Conservation (phyloP, 53 echinoderm and acorn worm genomes). For the Luidia sarsii region DNA sequence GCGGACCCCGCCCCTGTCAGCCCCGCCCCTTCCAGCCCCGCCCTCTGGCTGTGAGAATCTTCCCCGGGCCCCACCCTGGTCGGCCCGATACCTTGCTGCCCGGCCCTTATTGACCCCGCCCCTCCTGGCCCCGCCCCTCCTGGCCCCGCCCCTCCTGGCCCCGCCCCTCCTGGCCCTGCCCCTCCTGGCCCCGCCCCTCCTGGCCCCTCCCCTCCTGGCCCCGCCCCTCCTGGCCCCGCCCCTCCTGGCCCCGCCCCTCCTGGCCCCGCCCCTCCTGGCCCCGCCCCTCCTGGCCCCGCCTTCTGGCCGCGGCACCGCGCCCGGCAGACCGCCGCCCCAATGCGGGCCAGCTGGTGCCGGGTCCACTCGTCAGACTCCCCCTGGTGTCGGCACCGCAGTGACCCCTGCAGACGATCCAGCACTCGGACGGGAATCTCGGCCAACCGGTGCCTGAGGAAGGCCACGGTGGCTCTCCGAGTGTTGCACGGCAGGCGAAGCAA, state of each 20-base stretch:
- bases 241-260: too few relatives aligned
- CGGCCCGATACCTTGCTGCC: not conserved
- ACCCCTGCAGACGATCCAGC: conserved; percentile 8
- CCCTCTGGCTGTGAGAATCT: too few relatives aligned
- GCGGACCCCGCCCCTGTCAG: not conserved
- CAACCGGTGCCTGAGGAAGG: conserved; percentile 19
- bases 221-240: not conserved
- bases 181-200: too few relatives aligned
- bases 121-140: too few relatives aligned
- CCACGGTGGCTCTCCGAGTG: conserved; percentile 37
- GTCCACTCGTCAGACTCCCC: conserved; percentile 26
- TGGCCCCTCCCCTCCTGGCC: too few relatives aligned
- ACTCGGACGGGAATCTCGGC: conserved; percentile 17
- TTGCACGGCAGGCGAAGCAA: conserved; percentile 39
- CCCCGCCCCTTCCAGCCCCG: too few relatives aligned
- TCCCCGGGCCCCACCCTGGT: not conserved
- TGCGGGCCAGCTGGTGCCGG: not conserved
- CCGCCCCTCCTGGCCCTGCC: not conserved
- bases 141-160: too few relatives aligned
- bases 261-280: too few relatives aligned
- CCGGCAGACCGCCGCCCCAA: conserved; percentile 16
- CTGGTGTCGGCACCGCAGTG: not conserved
- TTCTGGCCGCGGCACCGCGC: not conserved
- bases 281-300: too few relatives aligned
- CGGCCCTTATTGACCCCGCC: not conserved